Evolutionary conservation across 2,888 invertebrate genomes (phyloP).

Genomic region (Euzetes globulus): DNA sequence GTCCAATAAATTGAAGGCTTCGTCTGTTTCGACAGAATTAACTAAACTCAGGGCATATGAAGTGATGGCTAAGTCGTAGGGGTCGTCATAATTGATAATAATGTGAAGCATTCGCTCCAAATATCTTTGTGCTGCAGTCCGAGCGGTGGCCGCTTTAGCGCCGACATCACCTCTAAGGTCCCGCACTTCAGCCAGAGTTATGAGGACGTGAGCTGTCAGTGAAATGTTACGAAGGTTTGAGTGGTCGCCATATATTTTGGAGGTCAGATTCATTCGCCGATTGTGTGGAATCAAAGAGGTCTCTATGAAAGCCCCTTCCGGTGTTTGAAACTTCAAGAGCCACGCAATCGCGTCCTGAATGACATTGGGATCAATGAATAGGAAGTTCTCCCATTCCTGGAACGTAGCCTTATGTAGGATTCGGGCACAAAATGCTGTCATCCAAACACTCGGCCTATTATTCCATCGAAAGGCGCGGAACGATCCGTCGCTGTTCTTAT

Average conservation of each 20-base stretch:
- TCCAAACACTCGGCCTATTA: slow-evolving; percentile 65
- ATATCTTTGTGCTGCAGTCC: slow-evolving; percentile 67
- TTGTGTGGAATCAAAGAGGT: slow-evolving; percentile 57
- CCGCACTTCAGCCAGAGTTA: slow-evolving; percentile 70
- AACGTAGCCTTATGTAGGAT: slow-evolving; percentile 85
- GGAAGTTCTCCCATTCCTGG: slow-evolving; percentile 93
- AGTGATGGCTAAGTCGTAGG: slow-evolving; percentile 78
- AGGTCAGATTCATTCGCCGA: slow-evolving; percentile 71
- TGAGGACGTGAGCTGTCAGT: slow-evolving; percentile 84
- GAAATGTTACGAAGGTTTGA: slow-evolving; percentile 61
- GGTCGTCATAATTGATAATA: slow-evolving; percentile 61
- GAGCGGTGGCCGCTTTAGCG: slow-evolving; percentile 65
- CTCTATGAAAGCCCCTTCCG: slow-evolving; percentile 81
- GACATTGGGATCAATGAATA: slow-evolving; percentile 82
- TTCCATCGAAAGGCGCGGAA: slow-evolving; percentile 70
- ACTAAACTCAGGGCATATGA: slow-evolving; percentile 76
- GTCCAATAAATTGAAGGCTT: slow-evolving; percentile 67
- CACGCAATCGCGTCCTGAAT: slow-evolving; percentile 77
- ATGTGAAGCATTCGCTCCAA: slow-evolving; percentile 72
- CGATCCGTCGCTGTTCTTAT: slow-evolving; percentile 80
- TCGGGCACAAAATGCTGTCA: slow-evolving; percentile 82
- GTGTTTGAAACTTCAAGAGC: slow-evolving; percentile 74
- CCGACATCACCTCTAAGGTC: slow-evolving; percentile 64
- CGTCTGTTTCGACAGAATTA: slow-evolving; percentile 75
- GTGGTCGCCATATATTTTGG: slow-evolving; percentile 38